These are phyloP conservation scores for Mongoloraphidia duomilia DNA, from an alignment of 2,888 invertebrate genomes.

Conservation along the genomic window DNA sequence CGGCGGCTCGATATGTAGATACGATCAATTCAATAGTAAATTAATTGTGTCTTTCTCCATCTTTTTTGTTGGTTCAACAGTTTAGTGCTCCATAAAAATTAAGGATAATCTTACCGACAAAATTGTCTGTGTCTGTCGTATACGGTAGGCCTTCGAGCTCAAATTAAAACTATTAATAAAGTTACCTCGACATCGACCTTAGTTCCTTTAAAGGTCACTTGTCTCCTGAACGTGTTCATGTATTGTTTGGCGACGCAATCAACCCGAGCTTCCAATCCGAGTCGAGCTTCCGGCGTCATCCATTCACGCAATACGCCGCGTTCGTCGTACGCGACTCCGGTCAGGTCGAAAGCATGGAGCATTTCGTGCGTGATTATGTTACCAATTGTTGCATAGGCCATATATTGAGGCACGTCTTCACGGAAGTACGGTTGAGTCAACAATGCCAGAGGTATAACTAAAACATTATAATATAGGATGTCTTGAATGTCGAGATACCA, in stretches of 20 bases:
- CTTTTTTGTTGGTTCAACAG: no score
- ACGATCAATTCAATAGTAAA: no score
- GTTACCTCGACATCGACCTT: constrained; percentile 31
- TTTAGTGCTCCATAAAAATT: no score
- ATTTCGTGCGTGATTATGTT: constrained; percentile 35
- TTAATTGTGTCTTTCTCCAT: no score
- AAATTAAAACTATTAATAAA: no score
- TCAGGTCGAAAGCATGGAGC: constrained; percentile 33
- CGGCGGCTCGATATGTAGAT: no score
- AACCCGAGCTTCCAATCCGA: constrained; percentile 28
- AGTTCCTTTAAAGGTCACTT: constrained; percentile 30
- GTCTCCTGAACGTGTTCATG: constrained; percentile 24
- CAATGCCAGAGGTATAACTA: constrained; percentile 35
- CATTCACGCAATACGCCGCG: constrained; percentile 26
- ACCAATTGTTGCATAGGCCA: constrained; percentile 33
- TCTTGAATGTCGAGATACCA: no score
- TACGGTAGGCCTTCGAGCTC: no score
- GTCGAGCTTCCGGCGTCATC: constrained; percentile 28
- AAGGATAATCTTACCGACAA: no score
- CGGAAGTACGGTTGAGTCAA: constrained; percentile 34
- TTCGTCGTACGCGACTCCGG: constrained; percentile 23
- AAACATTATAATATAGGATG: no score
- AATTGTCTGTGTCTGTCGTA: no score
- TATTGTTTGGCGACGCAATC: constrained; percentile 33
- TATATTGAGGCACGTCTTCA: constrained; percentile 31